Evolutionary conservation across 2,888 invertebrate genomes (phyloP).

Genomic region (Allolobophora icterica): DNA sequence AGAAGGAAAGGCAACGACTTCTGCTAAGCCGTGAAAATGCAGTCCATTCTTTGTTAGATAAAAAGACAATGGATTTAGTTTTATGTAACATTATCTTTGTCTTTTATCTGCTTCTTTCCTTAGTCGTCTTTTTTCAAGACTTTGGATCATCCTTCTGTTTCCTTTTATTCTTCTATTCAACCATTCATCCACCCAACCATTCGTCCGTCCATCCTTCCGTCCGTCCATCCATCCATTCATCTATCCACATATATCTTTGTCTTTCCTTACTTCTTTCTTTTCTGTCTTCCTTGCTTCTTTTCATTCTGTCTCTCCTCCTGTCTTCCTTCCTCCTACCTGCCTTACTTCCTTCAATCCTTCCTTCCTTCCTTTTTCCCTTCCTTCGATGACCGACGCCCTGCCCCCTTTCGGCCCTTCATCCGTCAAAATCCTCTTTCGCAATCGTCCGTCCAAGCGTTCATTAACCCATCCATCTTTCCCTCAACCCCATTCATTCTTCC

Average conservation of each 20-base stretch:
- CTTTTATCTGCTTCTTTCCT: neutral
- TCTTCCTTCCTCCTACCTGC: neutral
- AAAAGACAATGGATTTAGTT: neutral
- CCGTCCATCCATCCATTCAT: no score
- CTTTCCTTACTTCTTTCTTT: neutral
- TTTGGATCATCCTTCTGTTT: neutral
- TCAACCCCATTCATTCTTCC: neutral
- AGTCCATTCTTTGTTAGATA: neutral
- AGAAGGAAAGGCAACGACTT: neutral
- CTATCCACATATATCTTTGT: no score
- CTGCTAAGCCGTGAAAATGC: neutral
- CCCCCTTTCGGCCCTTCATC: neutral
- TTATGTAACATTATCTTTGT: neutral
- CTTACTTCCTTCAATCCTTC: no score
- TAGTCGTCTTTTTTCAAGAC: no score
- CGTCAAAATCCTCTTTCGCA: conserved; percentile 1
- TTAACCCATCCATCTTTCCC: neutral
- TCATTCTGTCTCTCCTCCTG: neutral
- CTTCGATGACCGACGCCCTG: neutral
- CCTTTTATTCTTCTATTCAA: neutral
- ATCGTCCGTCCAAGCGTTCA: conserved; percentile 4
- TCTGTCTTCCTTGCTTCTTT: neutral
- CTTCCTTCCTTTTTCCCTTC: neutral
- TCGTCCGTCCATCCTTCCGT: neutral
- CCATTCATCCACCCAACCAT: neutral